phyloP scores from a whole-genome alignment of 1,140 invertebrate species.

The Battus philenor region DNA sequence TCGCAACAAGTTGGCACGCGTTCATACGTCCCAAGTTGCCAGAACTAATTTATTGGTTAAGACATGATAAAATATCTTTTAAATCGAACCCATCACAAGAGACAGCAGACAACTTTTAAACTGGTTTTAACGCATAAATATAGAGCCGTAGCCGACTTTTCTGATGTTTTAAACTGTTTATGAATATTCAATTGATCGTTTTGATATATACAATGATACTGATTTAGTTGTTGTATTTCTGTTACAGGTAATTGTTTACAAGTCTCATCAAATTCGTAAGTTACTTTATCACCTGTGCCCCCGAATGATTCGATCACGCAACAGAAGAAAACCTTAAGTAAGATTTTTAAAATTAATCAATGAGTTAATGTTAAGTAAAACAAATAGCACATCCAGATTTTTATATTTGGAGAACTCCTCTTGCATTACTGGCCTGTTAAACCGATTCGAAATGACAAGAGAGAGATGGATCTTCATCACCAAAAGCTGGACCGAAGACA shows the following conservation, averaged over 20 bases:
- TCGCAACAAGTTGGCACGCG: too few relatives aligned
- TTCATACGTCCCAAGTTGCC: slow-evolving; percentile 1
- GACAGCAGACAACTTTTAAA: slow-evolving; percentile 1
- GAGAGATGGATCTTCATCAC: too few relatives aligned
- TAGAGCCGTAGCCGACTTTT: slow-evolving; percentile 6
- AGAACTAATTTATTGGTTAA: slow-evolving; percentile 7
- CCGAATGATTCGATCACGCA: too few relatives aligned
- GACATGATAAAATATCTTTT: slow-evolving; percentile 6
- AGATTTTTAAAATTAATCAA: too few relatives aligned
- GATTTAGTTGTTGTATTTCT: background rate
- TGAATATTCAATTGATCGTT: background rate
- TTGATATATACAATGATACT: background rate
- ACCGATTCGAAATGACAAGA: too few relatives aligned
- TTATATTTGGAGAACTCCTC: too few relatives aligned
- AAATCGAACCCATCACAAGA: background rate
- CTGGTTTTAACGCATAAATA: slow-evolving; percentile 9
- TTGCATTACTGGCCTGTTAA: too few relatives aligned
- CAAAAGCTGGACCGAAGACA: too few relatives aligned
- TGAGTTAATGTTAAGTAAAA: too few relatives aligned
- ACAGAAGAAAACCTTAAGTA: too few relatives aligned
- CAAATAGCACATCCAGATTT: too few relatives aligned
- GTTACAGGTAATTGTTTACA: slow-evolving; percentile 2
- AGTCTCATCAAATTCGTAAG: background rate
- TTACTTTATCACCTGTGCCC: too few relatives aligned
- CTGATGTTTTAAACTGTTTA: slow-evolving; percentile 5